phyloP scores from a whole-genome alignment of 2,888 invertebrate species.

The Hypomecis punctinalis region DNA sequence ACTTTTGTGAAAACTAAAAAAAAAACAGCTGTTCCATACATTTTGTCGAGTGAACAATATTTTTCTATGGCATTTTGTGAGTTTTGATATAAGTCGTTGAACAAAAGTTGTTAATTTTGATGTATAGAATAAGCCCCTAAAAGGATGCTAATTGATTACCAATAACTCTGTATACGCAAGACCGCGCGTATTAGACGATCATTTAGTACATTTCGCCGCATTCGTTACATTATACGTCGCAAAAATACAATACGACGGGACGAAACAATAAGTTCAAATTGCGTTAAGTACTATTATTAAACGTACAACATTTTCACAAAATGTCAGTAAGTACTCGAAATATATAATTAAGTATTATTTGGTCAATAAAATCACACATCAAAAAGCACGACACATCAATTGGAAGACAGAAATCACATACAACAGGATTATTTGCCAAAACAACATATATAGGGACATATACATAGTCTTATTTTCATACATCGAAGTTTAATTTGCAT shows the following conservation, averaged over 20 bases:
- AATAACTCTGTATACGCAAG: too few relatives aligned
- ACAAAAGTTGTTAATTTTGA: too few relatives aligned
- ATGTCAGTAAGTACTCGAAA: constrained; percentile 56
- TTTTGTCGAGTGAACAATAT: too few relatives aligned
- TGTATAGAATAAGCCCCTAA: too few relatives aligned
- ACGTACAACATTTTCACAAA: constrained; percentile 53
- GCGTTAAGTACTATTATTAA: constrained; percentile 48
- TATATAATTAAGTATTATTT: constrained; percentile 55
- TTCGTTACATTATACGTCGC: constrained; percentile 1
- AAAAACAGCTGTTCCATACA: too few relatives aligned
- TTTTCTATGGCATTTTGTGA: too few relatives aligned
- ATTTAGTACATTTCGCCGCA: constrained; percentile 5
- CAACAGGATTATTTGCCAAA: constrained; percentile 8
- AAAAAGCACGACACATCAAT: constrained; percentile 53
- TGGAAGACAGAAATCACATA: constrained; percentile 51
- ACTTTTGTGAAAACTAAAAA: too few relatives aligned
- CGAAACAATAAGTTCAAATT: not conserved
- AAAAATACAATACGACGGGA: not conserved
- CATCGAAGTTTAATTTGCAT: not conserved
- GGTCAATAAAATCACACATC: constrained; percentile 72
- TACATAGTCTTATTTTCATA: not conserved
- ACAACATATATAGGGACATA: not conserved
- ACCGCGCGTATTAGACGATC: too few relatives aligned
- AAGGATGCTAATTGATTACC: too few relatives aligned
- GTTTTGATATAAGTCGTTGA: too few relatives aligned